Percentiles rank a stretch among this genome's conserved stretches.
Evolutionary conservation across 1,140 invertebrate genomes (phyloP).

Genomic region (Brachionus manjavacas): DNA sequence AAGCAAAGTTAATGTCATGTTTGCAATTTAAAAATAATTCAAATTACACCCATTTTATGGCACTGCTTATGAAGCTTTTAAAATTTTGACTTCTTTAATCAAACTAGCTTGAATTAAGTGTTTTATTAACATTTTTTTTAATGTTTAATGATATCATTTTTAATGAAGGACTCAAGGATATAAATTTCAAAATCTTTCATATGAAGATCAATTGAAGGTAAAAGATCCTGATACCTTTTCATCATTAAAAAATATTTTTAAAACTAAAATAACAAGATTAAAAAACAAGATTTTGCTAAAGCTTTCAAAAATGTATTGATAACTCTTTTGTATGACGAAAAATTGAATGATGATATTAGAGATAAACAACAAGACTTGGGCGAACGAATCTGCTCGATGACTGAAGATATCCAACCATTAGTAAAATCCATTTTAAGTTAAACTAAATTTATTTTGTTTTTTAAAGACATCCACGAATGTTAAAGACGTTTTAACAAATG

Average conservation of each 20-base stretch:
- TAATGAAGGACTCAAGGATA: not conserved
- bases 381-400: not conserved
- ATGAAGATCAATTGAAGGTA: not conserved
- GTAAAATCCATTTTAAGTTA: not conserved
- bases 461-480: not conserved
- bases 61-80: too few relatives aligned
- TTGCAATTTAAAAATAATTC: too few relatives aligned
- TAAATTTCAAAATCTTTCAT: not conserved
- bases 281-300: slow-evolving; percentile 17
- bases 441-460: not conserved
- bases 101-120: too few relatives aligned
- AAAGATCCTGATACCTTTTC: not conserved
- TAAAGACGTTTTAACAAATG: not conserved
- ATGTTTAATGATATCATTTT: not conserved
- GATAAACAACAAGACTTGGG: not conserved
- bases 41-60: too few relatives aligned
- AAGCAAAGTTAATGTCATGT: too few relatives aligned
- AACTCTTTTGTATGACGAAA: slow-evolving; percentile 35
- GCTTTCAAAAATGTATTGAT: slow-evolving; percentile 33
- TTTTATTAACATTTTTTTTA: not conserved
- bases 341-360: not conserved
- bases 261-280: not conserved
- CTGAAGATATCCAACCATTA: not conserved
- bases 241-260: not conserved
- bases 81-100: too few relatives aligned